Percentiles rank a stretch among this genome's conserved stretches.
These are phyloP conservation scores for Drosophila borealis DNA, from an alignment of 2,888 invertebrate genomes.

Conservation along the genomic window DNA sequence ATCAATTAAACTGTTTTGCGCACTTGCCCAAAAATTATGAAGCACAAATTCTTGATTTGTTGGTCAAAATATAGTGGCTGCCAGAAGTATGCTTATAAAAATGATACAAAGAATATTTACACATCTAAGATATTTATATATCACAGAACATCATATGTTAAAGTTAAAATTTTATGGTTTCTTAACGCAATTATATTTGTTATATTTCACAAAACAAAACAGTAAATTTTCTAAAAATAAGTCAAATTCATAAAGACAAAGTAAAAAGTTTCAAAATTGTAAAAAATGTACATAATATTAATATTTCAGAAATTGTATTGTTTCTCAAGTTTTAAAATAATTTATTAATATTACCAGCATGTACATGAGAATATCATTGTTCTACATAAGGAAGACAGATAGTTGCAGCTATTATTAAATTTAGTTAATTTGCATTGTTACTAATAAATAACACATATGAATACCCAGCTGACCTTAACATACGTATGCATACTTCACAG, in stretches of 20 bases:
- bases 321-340: background rate
- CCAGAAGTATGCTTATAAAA: background rate
- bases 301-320: background rate
- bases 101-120: too few relatives aligned
- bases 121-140: too few relatives aligned
- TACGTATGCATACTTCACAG: conserved; percentile 25
- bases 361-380: too few relatives aligned
- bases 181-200: too few relatives aligned
- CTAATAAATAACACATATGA: conserved; percentile 5
- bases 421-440: background rate
- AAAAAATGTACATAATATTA: too few relatives aligned
- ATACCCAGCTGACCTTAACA: conserved; percentile 11
- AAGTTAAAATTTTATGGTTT: background rate
- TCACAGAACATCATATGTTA: too few relatives aligned
- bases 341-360: background rate
- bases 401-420: background rate
- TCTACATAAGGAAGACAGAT: background rate
- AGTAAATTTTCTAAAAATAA: too few relatives aligned
- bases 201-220: too few relatives aligned
- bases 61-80: background rate
- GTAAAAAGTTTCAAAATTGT: too few relatives aligned
- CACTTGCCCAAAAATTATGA: conserved; percentile 39
- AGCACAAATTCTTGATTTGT: conserved; percentile 3
- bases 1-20: conserved; percentile 57
- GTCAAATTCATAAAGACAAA: too few relatives aligned